These are phyloP conservation scores for Triops longicaudatus DNA, from an alignment of 1,140 invertebrate species.

Conservation along the genomic window DNA sequence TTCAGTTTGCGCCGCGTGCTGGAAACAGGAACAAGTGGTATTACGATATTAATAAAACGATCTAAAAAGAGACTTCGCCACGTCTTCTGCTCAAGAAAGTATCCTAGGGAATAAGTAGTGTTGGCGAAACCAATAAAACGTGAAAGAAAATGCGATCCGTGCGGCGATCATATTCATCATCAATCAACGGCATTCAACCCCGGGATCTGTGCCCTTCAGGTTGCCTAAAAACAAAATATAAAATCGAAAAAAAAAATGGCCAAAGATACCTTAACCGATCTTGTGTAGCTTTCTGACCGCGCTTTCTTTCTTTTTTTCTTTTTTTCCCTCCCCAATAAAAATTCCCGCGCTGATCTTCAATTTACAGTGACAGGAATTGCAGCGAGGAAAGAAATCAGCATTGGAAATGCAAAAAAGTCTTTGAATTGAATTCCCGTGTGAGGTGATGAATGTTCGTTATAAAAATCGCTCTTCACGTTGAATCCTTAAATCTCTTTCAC, in stretches of 20 bases:
- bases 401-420: slow-evolving; percentile 11
- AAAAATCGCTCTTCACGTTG: not conserved
- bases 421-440: not conserved
- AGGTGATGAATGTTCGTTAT: not conserved
- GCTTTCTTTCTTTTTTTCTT: not conserved
- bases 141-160: not conserved
- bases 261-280: too few relatives aligned
- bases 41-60: too few relatives aligned
- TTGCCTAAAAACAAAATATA: not conserved
- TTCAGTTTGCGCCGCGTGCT: too few relatives aligned
- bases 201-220: not conserved
- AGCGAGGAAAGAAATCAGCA: not conserved
- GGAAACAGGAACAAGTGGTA: too few relatives aligned
- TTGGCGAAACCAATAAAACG: not conserved
- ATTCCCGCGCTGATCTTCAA: not conserved
- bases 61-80: too few relatives aligned
- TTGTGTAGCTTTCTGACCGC: not conserved
- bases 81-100: too few relatives aligned
- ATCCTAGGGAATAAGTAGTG: too few relatives aligned
- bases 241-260: too few relatives aligned
- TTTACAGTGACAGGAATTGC: slow-evolving; percentile 15
- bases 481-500: not conserved
- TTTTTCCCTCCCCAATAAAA: not conserved
- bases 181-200: not conserved
- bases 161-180: not conserved